These are phyloP conservation scores for Dexiosoma caninum DNA, from an alignment of 2,888 invertebrate genomes.

Conservation along the genomic window DNA sequence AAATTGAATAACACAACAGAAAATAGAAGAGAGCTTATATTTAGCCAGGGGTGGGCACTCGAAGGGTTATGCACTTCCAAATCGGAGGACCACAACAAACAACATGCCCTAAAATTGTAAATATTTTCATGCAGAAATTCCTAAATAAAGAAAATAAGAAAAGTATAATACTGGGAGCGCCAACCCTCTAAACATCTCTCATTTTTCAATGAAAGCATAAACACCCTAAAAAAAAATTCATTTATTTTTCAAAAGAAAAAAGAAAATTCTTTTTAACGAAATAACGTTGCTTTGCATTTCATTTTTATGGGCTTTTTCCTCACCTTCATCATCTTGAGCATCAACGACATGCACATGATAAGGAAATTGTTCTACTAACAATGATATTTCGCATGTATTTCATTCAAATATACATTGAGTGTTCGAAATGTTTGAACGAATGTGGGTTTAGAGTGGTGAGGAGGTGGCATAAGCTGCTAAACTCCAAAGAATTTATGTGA, in stretches of 20 bases:
- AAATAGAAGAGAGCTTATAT: too few relatives aligned
- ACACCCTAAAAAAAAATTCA: background rate
- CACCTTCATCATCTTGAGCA: background rate
- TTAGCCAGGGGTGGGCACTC: too few relatives aligned
- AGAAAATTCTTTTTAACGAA: too few relatives aligned
- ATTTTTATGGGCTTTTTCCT: background rate
- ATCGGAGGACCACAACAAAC: too few relatives aligned
- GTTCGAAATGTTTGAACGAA: background rate
- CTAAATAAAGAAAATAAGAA: too few relatives aligned
- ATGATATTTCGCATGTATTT: constrained; percentile 21
- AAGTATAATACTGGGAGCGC: too few relatives aligned
- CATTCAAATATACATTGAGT: background rate
- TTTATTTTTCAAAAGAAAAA: constrained; percentile 13
- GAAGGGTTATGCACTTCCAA: too few relatives aligned
- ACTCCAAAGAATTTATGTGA: constrained; percentile 9
- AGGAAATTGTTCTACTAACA: background rate
- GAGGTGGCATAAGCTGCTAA: constrained; percentile 22
- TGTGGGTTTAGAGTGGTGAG: constrained; percentile 4
- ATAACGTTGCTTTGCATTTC: constrained; percentile 20
- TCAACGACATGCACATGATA: background rate
- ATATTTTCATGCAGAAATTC: too few relatives aligned
- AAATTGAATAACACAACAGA: too few relatives aligned
- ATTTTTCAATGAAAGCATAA: too few relatives aligned
- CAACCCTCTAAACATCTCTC: too few relatives aligned
- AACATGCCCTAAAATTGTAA: too few relatives aligned